Conservation (phyloP, 2,888 invertebrate genomes). For the Cantharis flavilabris region DNA sequence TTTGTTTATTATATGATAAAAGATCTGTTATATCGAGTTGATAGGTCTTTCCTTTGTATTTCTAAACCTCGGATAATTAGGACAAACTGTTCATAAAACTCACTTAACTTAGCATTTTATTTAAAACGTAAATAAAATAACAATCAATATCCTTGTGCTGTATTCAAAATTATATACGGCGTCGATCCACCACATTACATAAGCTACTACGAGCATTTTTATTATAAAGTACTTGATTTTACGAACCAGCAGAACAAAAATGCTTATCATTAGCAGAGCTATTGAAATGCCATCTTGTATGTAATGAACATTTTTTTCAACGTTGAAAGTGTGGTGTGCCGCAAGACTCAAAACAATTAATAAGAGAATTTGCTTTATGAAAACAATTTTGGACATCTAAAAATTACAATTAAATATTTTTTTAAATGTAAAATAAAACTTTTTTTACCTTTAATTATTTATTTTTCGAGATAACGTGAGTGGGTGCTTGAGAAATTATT, state of each 20-base stretch:
- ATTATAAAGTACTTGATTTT: not conserved
- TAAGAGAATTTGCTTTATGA: not conserved
- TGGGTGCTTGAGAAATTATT: not conserved
- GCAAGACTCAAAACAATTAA: not conserved
- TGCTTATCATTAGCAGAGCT: not conserved
- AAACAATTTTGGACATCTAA: not conserved
- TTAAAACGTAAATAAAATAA: slow-evolving; percentile 6
- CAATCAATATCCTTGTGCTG: slow-evolving; percentile 10
- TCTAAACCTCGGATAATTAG: not conserved
- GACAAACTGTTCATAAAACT: not conserved
- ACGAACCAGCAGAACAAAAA: not conserved
- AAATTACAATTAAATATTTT: not conserved
- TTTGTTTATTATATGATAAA: too few relatives aligned
- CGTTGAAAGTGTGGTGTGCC: not conserved
- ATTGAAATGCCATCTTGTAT: slow-evolving; percentile 8
- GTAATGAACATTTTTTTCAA: not conserved
- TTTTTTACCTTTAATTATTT: not conserved
- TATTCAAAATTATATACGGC: slow-evolving; percentile 1
- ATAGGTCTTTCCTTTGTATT: too few relatives aligned
- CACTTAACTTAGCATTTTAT: not conserved
- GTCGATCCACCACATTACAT: not conserved
- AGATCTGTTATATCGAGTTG: too few relatives aligned
- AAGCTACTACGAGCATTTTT: not conserved
- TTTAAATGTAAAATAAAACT: not conserved
- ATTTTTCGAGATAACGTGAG: not conserved